Percentiles rank a stretch among this genome's conserved stretches.
phyloP scores from a whole-genome alignment of 2,888 invertebrate genomes.

The Drosophila acutilabella region DNA sequence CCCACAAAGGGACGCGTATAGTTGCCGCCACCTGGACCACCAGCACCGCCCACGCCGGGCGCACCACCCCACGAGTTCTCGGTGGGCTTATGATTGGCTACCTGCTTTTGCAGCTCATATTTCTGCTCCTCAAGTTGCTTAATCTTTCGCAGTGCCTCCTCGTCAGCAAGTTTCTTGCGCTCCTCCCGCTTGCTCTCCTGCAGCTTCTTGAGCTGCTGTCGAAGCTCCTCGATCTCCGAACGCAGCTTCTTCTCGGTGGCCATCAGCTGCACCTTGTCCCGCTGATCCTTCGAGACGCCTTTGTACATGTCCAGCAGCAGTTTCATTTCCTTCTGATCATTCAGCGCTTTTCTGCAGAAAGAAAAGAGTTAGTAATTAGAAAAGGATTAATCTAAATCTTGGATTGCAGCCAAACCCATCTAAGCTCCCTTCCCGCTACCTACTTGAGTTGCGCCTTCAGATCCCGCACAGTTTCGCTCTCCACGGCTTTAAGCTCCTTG shows the following conservation, averaged over 20 bases:
- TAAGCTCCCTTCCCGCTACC: conserved; percentile 67
- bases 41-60: conserved; percentile 33
- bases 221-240: conserved; percentile 95
- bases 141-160: conserved; percentile 96
- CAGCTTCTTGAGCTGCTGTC: conserved; percentile 93
- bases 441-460: conserved; percentile 97
- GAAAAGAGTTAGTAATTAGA: neutral
- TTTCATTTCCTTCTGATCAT: conserved; percentile 97
- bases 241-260: conserved; percentile 96
- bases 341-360: conserved; percentile 91
- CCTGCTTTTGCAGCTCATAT: conserved; percentile 95
- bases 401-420: neutral
- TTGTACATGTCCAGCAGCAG: conserved; percentile 98
- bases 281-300: conserved; percentile 97
- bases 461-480: conserved; percentile 88
- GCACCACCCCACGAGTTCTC: conserved; percentile 81
- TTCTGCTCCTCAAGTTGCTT: conserved; percentile 97
- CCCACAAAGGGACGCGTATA: conserved; percentile 90
- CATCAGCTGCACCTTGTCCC: conserved; percentile 98
- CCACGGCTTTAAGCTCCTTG: conserved; percentile 89
- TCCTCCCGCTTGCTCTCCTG: conserved; percentile 97
- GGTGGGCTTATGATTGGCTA: conserved; percentile 92
- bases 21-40: conserved; percentile 76
- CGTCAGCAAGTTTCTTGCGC: conserved; percentile 95
- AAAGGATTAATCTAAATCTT: neutral